Evolutionary conservation across 2,797 vertebrate genomes (phyloP), one percentile per base, ranked within the genome.

Genomic region (Xyrichtys novacula): DNA sequence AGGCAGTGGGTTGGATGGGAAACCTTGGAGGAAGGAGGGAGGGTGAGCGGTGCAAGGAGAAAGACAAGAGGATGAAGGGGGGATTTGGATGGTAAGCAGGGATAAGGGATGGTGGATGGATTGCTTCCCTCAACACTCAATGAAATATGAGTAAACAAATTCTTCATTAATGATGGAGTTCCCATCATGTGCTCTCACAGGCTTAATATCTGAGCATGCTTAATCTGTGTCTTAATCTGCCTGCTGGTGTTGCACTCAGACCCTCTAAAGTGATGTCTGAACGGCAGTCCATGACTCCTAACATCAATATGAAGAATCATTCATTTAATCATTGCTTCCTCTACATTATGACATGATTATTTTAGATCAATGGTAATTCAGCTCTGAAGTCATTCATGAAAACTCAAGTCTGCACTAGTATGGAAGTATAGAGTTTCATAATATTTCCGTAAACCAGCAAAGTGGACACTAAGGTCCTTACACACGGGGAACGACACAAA

Each of bases 81-180:
- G 55, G 73, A 81, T 85, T 78, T 80, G 66, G 47, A 74, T 56
- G 63, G 34, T 81, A 82, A 85, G 77, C 34, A 57, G 61, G 67
- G 76, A 84, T 82, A 78, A 85, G 67, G 82, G 59, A 68, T 64
- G 36, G 36, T 16, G 46, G 70, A 84, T 81, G 65, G 74, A 82
- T 79, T 76, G 47, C 74, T 74, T 79, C 71, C 60, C 5, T 6
- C 7, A 61, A 68, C 50, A 48, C 54, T 81, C 57, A 47, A 47
- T 72, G 57, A 65, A 75, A 75, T 77, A 70, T 17, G 59, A 77
- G 71, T 58, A 78, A 87, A 79, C 61, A 80, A 58, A 62, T 15
- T 64, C 31, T 50, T 70, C 42, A 71, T 81, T 74, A 84, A 78
- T 78, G 76, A 80, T 77, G 22, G 23, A 73, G 55, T 69, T 81